Evolutionary conservation across 2,797 vertebrate genomes (phyloP), one percentile per base, ranked within the genome.

Genomic region (Scolopax rusticola): DNA sequence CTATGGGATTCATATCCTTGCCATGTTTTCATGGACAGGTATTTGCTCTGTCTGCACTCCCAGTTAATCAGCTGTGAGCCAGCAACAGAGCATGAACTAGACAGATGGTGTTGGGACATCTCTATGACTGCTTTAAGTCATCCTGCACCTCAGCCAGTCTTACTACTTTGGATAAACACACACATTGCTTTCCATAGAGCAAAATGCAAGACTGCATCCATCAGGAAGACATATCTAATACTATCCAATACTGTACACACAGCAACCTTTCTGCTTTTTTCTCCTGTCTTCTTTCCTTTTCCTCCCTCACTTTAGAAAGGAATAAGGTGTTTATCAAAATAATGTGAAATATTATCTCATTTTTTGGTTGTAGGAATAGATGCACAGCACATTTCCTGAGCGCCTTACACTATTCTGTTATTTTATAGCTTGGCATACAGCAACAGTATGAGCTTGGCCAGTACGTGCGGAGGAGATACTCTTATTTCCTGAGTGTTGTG

Each of bases 381-480:
- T 32, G 17, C 25, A 75, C 7, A 87, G 38, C 27, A 51, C 32
- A n/a, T 21, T 89, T 80, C 67, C 56, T 75, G 38, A 87, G 56
- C 16, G 7, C 64, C 68, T 96, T n/a, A 84, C 7, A 5, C 30
- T 87, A 9, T 63, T 83, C 63, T 93, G 51, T 94, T 95, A 48
- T 56, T 61, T 85, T 36, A 73, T 81, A 98, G 98, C 28, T 95
- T 76, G 98, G 98, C 84, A 98, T 97, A 82, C 82, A 96, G n/a
- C 98, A 98, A 15, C 98, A 98, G 36, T 98, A 97, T 11, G 92
- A 97, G 41, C 97, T 98, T 87, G 98, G 98, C 78, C 47, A 94
- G 47, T 97, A 97, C 32, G 16, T 98, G 40, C 92, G 79, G 82
- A 96, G 84, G 69, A 97, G 97, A 97, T 98, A 98, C 19, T 64